Percentiles rank a stretch among this genome's conserved stretches.
Evolutionary conservation across 2,113 vertebrate species (phyloP).

Genomic region (Perca schrenkii): DNA sequence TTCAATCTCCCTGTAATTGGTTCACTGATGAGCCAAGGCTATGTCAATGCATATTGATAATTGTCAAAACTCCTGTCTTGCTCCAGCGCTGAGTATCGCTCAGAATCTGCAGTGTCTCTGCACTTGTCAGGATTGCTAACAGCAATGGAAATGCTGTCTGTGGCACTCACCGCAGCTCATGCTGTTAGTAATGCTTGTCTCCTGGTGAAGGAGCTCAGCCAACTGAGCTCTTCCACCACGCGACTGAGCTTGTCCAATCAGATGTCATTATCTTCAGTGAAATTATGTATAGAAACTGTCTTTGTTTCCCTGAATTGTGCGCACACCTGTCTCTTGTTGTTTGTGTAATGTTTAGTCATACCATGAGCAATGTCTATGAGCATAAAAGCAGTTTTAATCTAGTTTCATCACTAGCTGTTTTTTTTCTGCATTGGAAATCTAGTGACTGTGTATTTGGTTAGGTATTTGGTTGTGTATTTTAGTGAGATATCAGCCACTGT

Average conservation of each 20-base stretch:
- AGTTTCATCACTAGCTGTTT: not conserved
- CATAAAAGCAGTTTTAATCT: not conserved
- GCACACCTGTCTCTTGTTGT: conserved; percentile 1
- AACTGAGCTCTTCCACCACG: not conserved
- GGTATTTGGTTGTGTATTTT: not conserved
- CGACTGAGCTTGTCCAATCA: conserved; percentile 19
- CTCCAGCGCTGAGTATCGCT: not conserved
- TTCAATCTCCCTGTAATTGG: conserved; percentile 42
- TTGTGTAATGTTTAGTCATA: not conserved
- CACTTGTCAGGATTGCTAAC: conserved; percentile 27
- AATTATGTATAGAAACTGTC: not conserved
- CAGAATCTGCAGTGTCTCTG: conserved; percentile 14
- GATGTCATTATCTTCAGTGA: not conserved
- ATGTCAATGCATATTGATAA: conserved; percentile 16
- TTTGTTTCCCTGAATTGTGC: conserved; percentile 11
- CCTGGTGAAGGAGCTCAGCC: conserved; percentile 5
- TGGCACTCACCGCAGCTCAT: not conserved
- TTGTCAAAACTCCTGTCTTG: conserved; percentile 23
- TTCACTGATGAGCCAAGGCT: conserved; percentile 24
- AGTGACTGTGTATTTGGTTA: not conserved
- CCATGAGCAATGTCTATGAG: not conserved
- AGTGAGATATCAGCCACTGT: not conserved
- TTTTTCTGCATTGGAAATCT: not conserved
- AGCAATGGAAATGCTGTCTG: conserved; percentile 8
- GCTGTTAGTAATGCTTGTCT: conserved; percentile 23